Conservation (phyloP, 2,888 invertebrate genomes). For the Acronicta alni region DNA sequence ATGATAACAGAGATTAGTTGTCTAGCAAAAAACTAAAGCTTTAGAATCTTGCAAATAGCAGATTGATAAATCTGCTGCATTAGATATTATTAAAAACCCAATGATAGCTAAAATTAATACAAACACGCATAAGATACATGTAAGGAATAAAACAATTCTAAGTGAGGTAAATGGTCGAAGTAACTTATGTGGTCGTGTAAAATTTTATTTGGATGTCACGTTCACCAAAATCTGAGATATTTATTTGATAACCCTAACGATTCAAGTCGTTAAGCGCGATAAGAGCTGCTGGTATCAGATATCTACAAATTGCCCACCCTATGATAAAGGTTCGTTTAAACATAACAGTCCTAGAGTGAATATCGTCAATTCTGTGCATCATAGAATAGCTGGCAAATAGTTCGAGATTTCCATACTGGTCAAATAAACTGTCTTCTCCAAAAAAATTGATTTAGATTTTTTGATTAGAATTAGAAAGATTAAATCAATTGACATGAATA, state of each 20-base stretch:
- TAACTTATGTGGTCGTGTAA: neutral
- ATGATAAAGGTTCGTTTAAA: slow-evolving; percentile 27
- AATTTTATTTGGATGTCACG: slow-evolving; percentile 22
- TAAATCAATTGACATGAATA: no score
- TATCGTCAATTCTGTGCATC: neutral
- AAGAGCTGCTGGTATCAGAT: slow-evolving; percentile 47
- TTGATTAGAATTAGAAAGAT: no score
- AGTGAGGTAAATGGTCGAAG: slow-evolving; percentile 4
- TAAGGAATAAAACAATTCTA: neutral
- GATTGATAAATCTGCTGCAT: slow-evolving; percentile 1
- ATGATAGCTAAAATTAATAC: neutral
- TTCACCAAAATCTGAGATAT: slow-evolving; percentile 27
- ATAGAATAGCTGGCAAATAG: neutral
- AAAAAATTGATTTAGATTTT: no score
- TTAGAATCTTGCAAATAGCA: slow-evolving; percentile 19
- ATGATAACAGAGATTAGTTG: neutral
- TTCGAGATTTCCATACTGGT: neutral
- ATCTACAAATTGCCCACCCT: slow-evolving; percentile 28
- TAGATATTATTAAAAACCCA: slow-evolving; percentile 10
- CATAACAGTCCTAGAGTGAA: neutral
- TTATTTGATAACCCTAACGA: slow-evolving; percentile 59
- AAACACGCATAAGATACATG: no score
- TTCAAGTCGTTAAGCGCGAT: slow-evolving; percentile 58
- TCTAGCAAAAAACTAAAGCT: slow-evolving; percentile 13
- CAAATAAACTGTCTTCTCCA: no score